Evolutionary conservation across 2,888 invertebrate species (phyloP).

Genomic region (Pyrochroa serraticornis): DNA sequence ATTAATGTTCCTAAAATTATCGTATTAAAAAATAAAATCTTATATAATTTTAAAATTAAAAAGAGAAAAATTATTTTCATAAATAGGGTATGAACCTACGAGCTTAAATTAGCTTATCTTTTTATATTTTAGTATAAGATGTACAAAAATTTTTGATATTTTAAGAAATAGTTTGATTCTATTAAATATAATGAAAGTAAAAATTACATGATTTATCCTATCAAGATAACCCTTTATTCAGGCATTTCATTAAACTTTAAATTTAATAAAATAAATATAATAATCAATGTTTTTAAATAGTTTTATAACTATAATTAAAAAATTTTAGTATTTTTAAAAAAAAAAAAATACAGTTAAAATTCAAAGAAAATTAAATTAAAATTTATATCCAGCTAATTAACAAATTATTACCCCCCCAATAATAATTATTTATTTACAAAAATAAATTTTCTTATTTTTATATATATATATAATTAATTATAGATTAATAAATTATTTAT

Average conservation of each 20-base stretch:
- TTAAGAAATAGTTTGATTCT: constrained; percentile 67
- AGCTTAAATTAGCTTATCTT: constrained; percentile 64
- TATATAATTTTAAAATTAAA: constrained; percentile 63
- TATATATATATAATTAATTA: constrained; percentile 7
- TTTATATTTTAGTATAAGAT: constrained; percentile 68
- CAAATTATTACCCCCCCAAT: constrained; percentile 16
- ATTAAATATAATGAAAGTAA: constrained; percentile 62
- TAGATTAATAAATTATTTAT: constrained; percentile 5
- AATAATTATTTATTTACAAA: too few species aligned
- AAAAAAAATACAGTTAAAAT: too few species aligned
- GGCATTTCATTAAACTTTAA: constrained; percentile 55
- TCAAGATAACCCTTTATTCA: constrained; percentile 68
- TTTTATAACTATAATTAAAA: too few species aligned
- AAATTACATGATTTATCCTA: constrained; percentile 63
- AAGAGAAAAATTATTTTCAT: constrained; percentile 61
- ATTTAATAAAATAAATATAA: constrained; percentile 21
- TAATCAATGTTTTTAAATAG: constrained; percentile 38
- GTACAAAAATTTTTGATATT: constrained; percentile 68
- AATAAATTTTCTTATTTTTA: too few species aligned
- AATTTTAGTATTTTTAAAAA: too few species aligned
- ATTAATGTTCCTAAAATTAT: constrained; percentile 61
- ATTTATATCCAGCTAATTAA: too few species aligned
- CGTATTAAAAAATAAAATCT: constrained; percentile 59
- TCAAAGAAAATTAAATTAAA: too few species aligned
- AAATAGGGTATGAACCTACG: constrained; percentile 59